Base-by-base conservation (phyloP, 2,797 vertebrate species). In the Peromyscus melanophrys region DNA sequence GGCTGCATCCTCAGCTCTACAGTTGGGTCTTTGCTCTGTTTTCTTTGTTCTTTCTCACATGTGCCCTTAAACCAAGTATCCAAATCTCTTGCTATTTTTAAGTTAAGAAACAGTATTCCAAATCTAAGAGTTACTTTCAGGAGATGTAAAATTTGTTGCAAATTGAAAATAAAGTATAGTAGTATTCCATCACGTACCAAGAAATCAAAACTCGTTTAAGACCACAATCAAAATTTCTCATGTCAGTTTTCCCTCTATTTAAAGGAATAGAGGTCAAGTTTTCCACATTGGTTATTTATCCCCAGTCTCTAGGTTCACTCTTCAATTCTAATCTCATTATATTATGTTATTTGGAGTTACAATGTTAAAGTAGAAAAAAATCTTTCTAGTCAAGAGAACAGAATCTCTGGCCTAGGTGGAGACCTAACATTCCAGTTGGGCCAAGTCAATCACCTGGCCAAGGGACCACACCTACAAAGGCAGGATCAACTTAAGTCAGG, bases 261-360 rank as follows among this genome's bases (percentile, higher is more conserved):
- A 95, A 96, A 77, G 69, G 12, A 31, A 14, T 46, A 97, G 91
- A 95, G 16, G 63, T 27, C 81, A 93, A 81, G 46, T 93, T 96
- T 92, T 90, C 55, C 75, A 92, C 17, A 86, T 92, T 67, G 21
- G 69, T 40, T 88, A 17, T 81, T 77, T 21, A 81, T 85, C 92
- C 67, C 27, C 81, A 67, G 46, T 52, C 92, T 95, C 67, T 31
- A 86, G 9, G 40, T 71, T 83, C 88, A 43, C 37, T 86, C 52
- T 92, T 85, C 46, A 75, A 80, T 61, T 94, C 21, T 95, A 92
- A 92, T 92, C 55, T 94, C 67, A 86, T 94, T 59, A 63, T 52
- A 85, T 59, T 65, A 40, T 46, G 3, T 31, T 49, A 67, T 49
- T 85, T 85, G 43, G 10, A 85, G 43, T 69, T 69, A 52, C 31